phyloP scores from a whole-genome alignment of 2,113 vertebrate genomes.

The Semicossyphus pulcher region DNA sequence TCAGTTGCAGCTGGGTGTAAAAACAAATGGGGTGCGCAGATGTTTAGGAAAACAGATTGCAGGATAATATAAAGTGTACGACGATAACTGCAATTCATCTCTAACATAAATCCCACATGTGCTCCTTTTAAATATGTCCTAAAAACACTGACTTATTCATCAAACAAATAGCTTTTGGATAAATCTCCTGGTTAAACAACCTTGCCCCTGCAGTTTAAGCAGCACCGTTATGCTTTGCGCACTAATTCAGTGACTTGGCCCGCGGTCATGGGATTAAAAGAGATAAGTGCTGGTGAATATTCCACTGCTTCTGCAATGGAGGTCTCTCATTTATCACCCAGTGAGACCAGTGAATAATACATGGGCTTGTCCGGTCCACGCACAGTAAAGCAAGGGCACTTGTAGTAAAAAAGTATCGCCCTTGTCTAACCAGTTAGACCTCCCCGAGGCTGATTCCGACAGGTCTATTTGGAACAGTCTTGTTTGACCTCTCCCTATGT shows the following conservation, averaged over 20 bases:
- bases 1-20: conserved; percentile 11
- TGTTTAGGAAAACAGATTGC: neutral
- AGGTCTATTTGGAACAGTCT: conserved; percentile 82
- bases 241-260: conserved; percentile 68
- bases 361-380: conserved; percentile 61
- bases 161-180: conserved; percentile 47
- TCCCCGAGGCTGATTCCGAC: conserved; percentile 75
- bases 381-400: conserved; percentile 78
- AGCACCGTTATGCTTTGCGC: conserved; percentile 36
- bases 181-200: conserved; percentile 54
- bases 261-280: conserved; percentile 69
- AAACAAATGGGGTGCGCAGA: conserved; percentile 36
- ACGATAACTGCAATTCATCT: conserved; percentile 32
- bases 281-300: conserved; percentile 75
- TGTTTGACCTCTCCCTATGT: conserved; percentile 80
- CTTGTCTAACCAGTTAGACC: conserved; percentile 76
- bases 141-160: conserved; percentile 36
- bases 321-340: conserved; percentile 69
- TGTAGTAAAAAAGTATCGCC: conserved; percentile 68
- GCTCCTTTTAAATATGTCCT: conserved; percentile 21
- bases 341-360: conserved; percentile 78
- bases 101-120: conserved; percentile 27
- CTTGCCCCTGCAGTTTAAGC: conserved; percentile 47
- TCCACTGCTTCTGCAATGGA: conserved; percentile 51
- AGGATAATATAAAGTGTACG: conserved; percentile 7